A percentile compares a stretch with the other conserved stretches of the same genome.
These are phyloP conservation scores for Eristalinus aeneus DNA, from an alignment of 2,888 invertebrate genomes.

Conservation along the genomic window DNA sequence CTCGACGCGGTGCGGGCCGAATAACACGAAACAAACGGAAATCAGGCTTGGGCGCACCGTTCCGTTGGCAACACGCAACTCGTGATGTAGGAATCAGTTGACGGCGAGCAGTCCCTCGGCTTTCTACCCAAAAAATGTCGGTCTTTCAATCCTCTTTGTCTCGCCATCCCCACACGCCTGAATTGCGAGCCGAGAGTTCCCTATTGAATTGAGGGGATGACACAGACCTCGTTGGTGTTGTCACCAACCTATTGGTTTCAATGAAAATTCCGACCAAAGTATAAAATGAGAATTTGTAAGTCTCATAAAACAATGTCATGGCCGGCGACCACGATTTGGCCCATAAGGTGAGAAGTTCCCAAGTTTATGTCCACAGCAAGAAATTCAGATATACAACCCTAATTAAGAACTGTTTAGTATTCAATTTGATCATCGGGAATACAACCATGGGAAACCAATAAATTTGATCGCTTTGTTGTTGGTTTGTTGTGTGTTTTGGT, in stretches of 20 bases:
- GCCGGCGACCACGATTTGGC: slow-evolving; percentile 71
- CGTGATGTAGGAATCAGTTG: slow-evolving; percentile 68
- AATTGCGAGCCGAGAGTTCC: neutral
- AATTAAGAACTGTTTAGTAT: slow-evolving; percentile 75
- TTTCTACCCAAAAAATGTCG: slow-evolving; percentile 58
- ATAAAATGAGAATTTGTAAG: slow-evolving; percentile 62
- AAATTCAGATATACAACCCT: slow-evolving; percentile 74
- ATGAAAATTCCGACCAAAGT: slow-evolving; percentile 63
- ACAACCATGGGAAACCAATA: slow-evolving; percentile 64
- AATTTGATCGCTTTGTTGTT: slow-evolving; percentile 58
- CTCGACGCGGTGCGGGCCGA: slow-evolving; percentile 56
- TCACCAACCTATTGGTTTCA: slow-evolving; percentile 16
- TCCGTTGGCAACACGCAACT: slow-evolving; percentile 69
- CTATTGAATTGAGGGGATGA: neutral
- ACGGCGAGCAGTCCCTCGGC: slow-evolving; percentile 56
- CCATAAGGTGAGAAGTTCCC: slow-evolving; percentile 68
- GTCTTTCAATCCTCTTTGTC: slow-evolving; percentile 41
- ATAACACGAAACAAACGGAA: slow-evolving; percentile 60
- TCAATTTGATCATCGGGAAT: slow-evolving; percentile 72
- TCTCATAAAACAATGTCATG: slow-evolving; percentile 70
- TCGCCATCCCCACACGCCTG: slow-evolving; percentile 18
- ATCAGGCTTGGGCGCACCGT: slow-evolving; percentile 59
- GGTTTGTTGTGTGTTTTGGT: slow-evolving; percentile 2
- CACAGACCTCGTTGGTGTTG: neutral
- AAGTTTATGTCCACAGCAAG: slow-evolving; percentile 62